These are phyloP conservation scores for Drosophila borealis DNA, from an alignment of 2,888 invertebrate species.

Conservation along the genomic window DNA sequence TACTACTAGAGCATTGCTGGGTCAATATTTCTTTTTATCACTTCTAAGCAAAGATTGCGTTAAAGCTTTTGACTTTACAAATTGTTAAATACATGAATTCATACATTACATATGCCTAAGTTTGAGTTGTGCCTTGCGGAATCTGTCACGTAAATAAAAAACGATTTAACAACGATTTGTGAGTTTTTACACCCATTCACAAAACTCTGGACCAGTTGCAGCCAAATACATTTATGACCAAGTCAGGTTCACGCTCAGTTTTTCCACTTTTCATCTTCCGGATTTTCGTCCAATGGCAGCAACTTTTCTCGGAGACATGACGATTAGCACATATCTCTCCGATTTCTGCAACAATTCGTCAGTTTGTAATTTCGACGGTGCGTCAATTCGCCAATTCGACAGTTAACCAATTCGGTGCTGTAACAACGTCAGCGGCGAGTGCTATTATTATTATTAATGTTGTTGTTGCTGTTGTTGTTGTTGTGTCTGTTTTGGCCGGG, in stretches of 20 bases:
- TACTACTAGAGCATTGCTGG: background rate
- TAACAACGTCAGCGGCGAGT: slow-evolving; percentile 59
- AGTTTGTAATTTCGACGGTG: slow-evolving; percentile 20
- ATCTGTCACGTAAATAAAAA: background rate
- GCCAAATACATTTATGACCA: background rate
- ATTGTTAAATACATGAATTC: background rate
- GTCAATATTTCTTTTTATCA: background rate
- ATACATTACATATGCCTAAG: no score
- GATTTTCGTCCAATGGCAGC: slow-evolving; percentile 36
- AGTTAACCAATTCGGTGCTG: slow-evolving; percentile 36
- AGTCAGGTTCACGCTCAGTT: slow-evolving; percentile 1
- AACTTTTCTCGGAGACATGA: slow-evolving; percentile 26
- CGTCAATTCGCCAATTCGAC: slow-evolving; percentile 23
- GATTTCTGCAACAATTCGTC: slow-evolving; percentile 26
- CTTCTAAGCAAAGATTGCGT: background rate
- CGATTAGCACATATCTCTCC: slow-evolving; percentile 53
- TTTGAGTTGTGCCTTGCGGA: background rate
- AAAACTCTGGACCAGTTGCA: background rate
- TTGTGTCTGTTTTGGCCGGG: slow-evolving; percentile 42
- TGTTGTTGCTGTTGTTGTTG: slow-evolving; percentile 24
- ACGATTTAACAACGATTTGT: background rate
- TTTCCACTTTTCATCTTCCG: slow-evolving; percentile 42
- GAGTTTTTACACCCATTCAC: slow-evolving; percentile 1
- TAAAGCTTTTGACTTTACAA: background rate
- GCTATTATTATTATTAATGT: slow-evolving; percentile 40